Base-by-base conservation (phyloP, 2,113 vertebrate genomes). In the Melanerpes aurifrons region DNA sequence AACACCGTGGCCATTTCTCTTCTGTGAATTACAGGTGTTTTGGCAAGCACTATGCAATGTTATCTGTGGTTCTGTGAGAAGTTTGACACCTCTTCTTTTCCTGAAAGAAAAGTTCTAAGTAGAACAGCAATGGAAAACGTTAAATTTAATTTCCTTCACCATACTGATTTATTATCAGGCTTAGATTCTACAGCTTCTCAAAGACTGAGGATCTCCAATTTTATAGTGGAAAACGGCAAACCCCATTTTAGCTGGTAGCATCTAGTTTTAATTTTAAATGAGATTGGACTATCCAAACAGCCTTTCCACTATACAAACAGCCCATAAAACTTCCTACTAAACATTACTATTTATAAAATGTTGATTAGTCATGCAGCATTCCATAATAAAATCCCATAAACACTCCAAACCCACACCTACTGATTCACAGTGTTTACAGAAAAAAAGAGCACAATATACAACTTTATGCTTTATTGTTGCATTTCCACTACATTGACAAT, bases 381-480 rank as follows among this genome's bases (percentile, higher is more conserved):
- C 82, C 86, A 87, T 57, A 86, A 80, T 80, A 94, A 92, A 79
- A 92, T 53, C 82, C 66, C 79, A 86, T 63, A 77, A 89, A 91
- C 54, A 25, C 54, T 63, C 77, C n/a, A 86, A 73, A 86, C 31
- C 70, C 7, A 5, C 47, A 77, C 20, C 47, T 74, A n/a, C 29
- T 82, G 43, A 86, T 93, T 86, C 86, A 77, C 63, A 20, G 69
- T 62, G 31, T 40, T 87, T 71, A 66, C 3, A 40, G 73, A 61
- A 77, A 86, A 76, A 64, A 70, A 31, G n/a, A 86, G 67, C 19
- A 67, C 32, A 75, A 22, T 73, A 86, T 37, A 80, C 28, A 92
- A 79, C 66, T 74, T 70, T 50, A 76, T 63, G 89, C 70, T 96
- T 95, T 96, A 95, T 94, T 95, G 75, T 89, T 95, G 86, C 22